Base-by-base conservation (phyloP, 2,888 invertebrate genomes). In the Morinoia aosen region DNA sequence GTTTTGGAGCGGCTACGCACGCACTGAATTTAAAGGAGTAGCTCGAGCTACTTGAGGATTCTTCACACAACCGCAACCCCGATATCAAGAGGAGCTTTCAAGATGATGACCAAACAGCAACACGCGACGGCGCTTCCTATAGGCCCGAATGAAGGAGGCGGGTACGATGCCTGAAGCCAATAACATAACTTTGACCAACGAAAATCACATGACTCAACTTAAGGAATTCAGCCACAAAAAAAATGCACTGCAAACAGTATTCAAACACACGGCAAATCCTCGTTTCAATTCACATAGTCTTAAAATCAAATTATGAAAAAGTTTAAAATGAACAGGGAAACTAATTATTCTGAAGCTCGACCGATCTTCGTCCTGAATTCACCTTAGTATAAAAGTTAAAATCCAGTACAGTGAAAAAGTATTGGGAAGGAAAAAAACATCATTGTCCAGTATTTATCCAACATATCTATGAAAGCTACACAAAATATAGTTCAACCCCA, bases 1-100 rank as follows among this genome's bases (percentile, higher is more conserved):
- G 48, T 39, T 90, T 90, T 90, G 90, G 90, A 90, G 40, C 16
- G 12, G 90, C 14, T 14, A 11, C 12, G 90, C 90, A 48, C 40
- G 90, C 90, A 40, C 90, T 40, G 90, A 90, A 90, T 90, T 90
- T 90, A 12, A 90, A 90, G 48, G 39, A 90, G 90, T 90, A 40
- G 40, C 90, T 48, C 39, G 7, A 90, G 40, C 90, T 76, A 76
- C 76, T 90, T 90, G 90, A 40, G 90, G 2, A 90, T 48, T 39
- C 90, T 40, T 39, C 90, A 90, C 90, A 90, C 39, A 90, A 39
- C 14, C 90, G 33, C 39, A 90, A 39, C 76, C 76, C 76, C 76
- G 76, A 76, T 76, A 76, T 76, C 76, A 76, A 33, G 25, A 76
- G 76, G 76, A 76, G 76, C 76, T 76, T 76, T 76, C 76, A 76